Evolutionary conservation across 2,888 invertebrate species (phyloP).

Genomic region (Eupithecia subumbrata): DNA sequence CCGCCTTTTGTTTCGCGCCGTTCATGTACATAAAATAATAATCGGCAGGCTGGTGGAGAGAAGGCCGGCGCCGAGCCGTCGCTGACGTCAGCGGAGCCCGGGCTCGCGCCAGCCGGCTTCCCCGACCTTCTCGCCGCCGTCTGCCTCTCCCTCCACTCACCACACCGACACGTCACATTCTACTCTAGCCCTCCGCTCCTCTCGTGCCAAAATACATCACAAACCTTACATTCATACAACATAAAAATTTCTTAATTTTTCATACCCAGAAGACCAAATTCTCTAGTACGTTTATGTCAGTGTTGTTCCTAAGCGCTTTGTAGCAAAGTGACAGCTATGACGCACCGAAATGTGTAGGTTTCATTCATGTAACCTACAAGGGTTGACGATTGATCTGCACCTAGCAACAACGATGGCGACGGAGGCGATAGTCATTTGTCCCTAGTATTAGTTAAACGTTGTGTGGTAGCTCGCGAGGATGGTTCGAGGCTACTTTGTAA

Average conservation of each 20-base stretch:
- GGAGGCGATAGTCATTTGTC: conserved; percentile 59
- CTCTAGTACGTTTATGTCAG: conserved; percentile 27
- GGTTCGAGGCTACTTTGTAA: conserved; percentile 66
- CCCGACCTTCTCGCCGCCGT: conserved; percentile 80
- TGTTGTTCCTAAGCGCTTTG: conserved; percentile 44
- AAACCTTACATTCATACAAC: conserved; percentile 53
- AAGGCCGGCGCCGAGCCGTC: conserved; percentile 78
- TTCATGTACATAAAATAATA: conserved; percentile 80
- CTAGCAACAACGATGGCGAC: conserved; percentile 74
- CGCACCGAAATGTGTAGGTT: conserved; percentile 71
- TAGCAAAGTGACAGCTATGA: conserved; percentile 58
- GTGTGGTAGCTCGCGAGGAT: conserved; percentile 68
- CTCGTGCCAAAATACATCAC: conserved; percentile 68
- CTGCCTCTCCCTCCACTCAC: conserved; percentile 70
- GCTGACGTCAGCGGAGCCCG: conserved; percentile 82
- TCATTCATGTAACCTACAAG: conserved; percentile 78
- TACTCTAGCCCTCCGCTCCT: conserved; percentile 71
- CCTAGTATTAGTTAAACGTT: conserved; percentile 61
- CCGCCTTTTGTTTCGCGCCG: conserved; percentile 80
- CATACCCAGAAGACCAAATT: conserved; percentile 12
- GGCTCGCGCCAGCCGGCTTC: conserved; percentile 74
- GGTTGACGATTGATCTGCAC: conserved; percentile 73
- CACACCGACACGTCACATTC: conserved; percentile 72
- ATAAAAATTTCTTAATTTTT: conserved; percentile 21
- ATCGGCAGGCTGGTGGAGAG: conserved; percentile 78